Conservation (phyloP, 2,888 invertebrate species). For the Chrysolina oricalcia region DNA sequence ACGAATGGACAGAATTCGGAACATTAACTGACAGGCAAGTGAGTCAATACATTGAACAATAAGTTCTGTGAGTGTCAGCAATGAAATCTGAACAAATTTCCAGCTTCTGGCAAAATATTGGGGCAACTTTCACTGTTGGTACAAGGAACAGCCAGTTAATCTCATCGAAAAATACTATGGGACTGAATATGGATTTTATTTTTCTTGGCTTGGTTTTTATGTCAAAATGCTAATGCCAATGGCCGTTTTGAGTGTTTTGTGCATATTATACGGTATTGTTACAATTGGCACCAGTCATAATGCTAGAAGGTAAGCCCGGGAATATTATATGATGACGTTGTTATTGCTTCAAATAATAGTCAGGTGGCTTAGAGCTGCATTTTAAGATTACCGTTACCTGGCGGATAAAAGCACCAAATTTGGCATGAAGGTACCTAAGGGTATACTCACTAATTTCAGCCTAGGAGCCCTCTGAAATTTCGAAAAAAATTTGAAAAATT, state of each 20-base stretch:
- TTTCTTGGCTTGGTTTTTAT: slow-evolving; percentile 76
- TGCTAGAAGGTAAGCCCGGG: slow-evolving; percentile 33
- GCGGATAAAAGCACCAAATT: too few relatives aligned
- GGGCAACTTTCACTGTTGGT: slow-evolving; percentile 74
- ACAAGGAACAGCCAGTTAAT: slow-evolving; percentile 77
- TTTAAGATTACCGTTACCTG: too few relatives aligned
- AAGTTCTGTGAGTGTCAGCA: neutral
- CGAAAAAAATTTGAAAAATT: too few relatives aligned
- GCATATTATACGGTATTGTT: slow-evolving; percentile 68
- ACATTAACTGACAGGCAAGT: slow-evolving; percentile 69
- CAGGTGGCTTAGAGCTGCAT: too few relatives aligned
- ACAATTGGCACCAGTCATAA: slow-evolving; percentile 29
- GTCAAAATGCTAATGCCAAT: slow-evolving; percentile 72
- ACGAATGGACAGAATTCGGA: slow-evolving; percentile 62
- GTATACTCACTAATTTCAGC: too few relatives aligned
- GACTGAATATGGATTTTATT: slow-evolving; percentile 75
- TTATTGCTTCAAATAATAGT: neutral
- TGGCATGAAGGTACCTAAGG: too few relatives aligned
- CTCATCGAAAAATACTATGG: slow-evolving; percentile 76
- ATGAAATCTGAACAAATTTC: slow-evolving; percentile 4
- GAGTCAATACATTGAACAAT: slow-evolving; percentile 57
- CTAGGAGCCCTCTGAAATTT: too few relatives aligned
- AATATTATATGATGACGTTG: neutral
- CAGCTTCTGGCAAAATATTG: slow-evolving; percentile 76
- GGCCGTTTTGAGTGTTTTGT: slow-evolving; percentile 70